Base-by-base conservation (phyloP, 2,797 vertebrate species). In the Labroides dimidiatus region DNA sequence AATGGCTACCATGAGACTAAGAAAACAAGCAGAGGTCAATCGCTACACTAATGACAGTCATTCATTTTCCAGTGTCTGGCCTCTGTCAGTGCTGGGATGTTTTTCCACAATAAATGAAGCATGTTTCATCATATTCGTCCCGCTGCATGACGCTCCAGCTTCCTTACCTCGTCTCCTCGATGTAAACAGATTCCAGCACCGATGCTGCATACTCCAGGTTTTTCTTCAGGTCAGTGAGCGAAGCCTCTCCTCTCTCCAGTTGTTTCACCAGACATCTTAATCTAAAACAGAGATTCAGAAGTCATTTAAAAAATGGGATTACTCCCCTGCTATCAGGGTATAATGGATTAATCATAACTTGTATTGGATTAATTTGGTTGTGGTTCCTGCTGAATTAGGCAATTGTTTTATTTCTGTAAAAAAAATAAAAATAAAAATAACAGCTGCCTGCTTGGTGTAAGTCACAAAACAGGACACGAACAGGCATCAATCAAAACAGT, bases 181-280 rank as follows among this genome's bases (percentile, higher is more conserved):
- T 96, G 89, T 99, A 99, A 42, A 99, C 96, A 0, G 97, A 97
- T 85, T 99, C 98, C 66, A 99, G 94, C 71, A 99, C 98, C 1
- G 95, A 94, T 0, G 97, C 97, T 3, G 98, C 98, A 92, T 99
- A 96, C 86, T 99, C 98, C 12, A 99, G 93, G 91, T 99, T 99
- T 92, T 99, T 99, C 94, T 99, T 99, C 48, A 99, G 94, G 86
- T 99, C 97, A 17, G 94, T 93, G 30, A 96, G 94, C 0, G 97
- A 99, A 69, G 96, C 97, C 82, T 99, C 97, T 23, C 97, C 97
- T 93, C 97, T 94, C 80, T 99, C 98, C 84, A 99, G 88, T 24
- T 98, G 98, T 80, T 99, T 99, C 75, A 99, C 95, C 93, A 99
- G 94, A 89, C 96, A 97, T 72, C 96, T 87, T 79, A 99, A 94